phyloP scores from a whole-genome alignment of 2,113 vertebrate species.

The Channa argus region DNA sequence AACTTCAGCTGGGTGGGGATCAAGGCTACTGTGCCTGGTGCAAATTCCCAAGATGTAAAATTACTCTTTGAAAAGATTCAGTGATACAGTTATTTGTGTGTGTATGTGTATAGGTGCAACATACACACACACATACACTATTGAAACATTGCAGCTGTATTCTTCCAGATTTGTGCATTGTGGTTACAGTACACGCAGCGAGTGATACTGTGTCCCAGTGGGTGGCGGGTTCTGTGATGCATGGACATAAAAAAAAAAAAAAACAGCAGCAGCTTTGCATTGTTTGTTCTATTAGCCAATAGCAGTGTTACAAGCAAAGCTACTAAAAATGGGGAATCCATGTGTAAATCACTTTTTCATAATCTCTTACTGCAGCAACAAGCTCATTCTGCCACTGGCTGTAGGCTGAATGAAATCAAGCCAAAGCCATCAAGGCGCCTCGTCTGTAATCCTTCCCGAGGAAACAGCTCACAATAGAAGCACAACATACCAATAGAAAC shows the following conservation, averaged over 20 bases:
- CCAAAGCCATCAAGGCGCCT: conserved; percentile 52
- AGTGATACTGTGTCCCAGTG: conserved; percentile 5
- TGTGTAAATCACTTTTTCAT: conserved; percentile 58
- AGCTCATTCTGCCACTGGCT: conserved; percentile 29
- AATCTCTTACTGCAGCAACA: conserved; percentile 54
- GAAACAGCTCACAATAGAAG: conserved; percentile 32
- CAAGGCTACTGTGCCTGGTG: too few species aligned
- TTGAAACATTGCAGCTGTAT: not conserved
- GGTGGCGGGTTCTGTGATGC: conserved; percentile 29
- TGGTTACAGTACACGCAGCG: not conserved
- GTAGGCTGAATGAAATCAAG: conserved; percentile 50
- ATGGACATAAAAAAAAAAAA: conserved; percentile 11
- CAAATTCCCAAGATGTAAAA: too few species aligned
- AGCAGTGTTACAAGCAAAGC: conserved; percentile 48
- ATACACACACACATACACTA: not conserved
- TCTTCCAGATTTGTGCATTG: not conserved
- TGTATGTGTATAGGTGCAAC: not conserved
- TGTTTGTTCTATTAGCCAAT: conserved; percentile 52
- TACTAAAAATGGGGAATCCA: conserved; percentile 54
- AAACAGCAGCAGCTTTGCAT: conserved; percentile 17
- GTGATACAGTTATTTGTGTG: too few species aligned
- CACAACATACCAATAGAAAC: conserved; percentile 1
- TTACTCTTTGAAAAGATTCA: too few species aligned
- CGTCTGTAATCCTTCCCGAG: conserved; percentile 53
- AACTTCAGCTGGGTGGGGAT: too few species aligned